Evolutionary conservation across 2,888 invertebrate species (phyloP), one percentile per base, ranked within the genome.

Genomic region (Branchellion lobata): DNA sequence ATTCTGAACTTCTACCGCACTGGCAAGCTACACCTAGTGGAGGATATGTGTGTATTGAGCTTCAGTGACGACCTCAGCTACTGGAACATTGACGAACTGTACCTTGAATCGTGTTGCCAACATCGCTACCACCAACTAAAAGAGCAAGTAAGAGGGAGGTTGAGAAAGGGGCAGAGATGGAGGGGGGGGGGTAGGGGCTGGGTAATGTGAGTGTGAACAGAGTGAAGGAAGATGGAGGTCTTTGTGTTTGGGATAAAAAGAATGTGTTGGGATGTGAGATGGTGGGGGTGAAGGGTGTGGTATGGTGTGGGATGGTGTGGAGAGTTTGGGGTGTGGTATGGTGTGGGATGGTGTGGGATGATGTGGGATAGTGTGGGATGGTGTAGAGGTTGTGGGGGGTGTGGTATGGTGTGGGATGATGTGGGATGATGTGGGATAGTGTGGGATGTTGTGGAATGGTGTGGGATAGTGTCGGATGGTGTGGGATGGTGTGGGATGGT

Each of bases 61-160:
- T 98, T 97, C 90, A 95, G 95, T 89, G 97, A 97, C 89, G 97
- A 98, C 89, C 91, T 98, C 86, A 96, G 96, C 88, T 97, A 97
- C 89, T 98, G 97, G 97, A 97, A 96, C 83, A 94, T 97, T 81
- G 96, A 97, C 88, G 97, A 97, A 89, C 90, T 97, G 81, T 97
- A 96, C 88, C 90, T 98, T 85, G 97, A 98, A 89, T 95, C 95
- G 79, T 98, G 97, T 89, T 98, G 97, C 88, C 97, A 98, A 89
- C 96, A 97, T 90, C 96, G 96, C 88, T 97, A 96, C 89, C 96
- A 97, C 88, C 97, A 98, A 89, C 90, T 95, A 83, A 97, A 97
- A 87, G 97, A 98, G 88, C 95, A 75, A 21, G 72, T 97, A 21
- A 27, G 31, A 40, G 36, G 31, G 73, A 73, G 31, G 36, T n/a